Conservation (phyloP, 1,140 invertebrate genomes). For the Notospermus geniculatus region DNA sequence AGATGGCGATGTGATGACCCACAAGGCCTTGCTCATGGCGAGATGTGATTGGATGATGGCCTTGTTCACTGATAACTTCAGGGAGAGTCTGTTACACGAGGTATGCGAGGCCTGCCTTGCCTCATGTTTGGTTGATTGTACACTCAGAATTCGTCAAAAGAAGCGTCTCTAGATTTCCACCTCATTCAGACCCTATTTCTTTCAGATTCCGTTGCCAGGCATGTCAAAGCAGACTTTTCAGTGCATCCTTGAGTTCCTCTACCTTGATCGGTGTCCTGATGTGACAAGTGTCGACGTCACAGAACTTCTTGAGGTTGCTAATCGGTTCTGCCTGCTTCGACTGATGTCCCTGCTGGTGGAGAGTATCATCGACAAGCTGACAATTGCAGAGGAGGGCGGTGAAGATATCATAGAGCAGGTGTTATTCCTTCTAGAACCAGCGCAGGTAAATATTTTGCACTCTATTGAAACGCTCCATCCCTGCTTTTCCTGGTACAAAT, state of each 20-base stretch:
- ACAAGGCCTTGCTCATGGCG: conserved; percentile 83
- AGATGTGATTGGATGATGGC: conserved; percentile 91
- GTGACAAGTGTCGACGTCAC: conserved; percentile 71
- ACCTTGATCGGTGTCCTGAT: conserved; percentile 73
- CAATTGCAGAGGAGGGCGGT: conserved; percentile 55
- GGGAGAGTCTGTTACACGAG: conserved; percentile 86
- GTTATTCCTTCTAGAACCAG: conserved; percentile 81
- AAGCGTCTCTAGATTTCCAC: background rate
- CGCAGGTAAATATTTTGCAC: too few species aligned
- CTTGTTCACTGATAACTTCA: conserved; percentile 92
- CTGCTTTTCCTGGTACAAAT: too few species aligned
- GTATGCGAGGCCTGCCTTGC: too few species aligned
- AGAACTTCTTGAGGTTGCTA: conserved; percentile 84
- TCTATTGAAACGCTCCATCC: too few species aligned
- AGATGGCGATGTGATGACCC: conserved; percentile 82
- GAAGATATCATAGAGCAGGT: conserved; percentile 85
- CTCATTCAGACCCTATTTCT: conserved; percentile 13
- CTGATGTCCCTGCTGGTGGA: conserved; percentile 82
- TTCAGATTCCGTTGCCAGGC: conserved; percentile 88
- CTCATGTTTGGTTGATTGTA: too few species aligned
- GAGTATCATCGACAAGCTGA: conserved; percentile 77
- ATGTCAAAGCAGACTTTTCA: conserved; percentile 86
- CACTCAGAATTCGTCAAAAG: too few species aligned
- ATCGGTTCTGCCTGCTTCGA: conserved; percentile 83
- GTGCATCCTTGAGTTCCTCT: conserved; percentile 84